Conservation (phyloP, 2,888 invertebrate species). For the Phlogophora meticulosa region DNA sequence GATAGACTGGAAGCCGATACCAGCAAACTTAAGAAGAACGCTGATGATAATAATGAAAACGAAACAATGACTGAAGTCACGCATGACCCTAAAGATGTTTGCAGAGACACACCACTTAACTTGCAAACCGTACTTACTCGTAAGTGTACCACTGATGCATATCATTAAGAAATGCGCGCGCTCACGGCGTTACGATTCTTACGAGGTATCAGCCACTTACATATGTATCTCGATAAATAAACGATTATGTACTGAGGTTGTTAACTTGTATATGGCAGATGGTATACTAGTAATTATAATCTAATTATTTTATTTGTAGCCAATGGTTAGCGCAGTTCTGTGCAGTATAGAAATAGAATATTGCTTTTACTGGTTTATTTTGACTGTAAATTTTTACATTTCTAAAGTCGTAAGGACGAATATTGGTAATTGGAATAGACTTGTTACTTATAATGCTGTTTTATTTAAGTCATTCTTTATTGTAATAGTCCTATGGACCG, state of each 20-base stretch:
- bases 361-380: background rate
- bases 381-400: background rate
- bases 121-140: conserved; percentile 50
- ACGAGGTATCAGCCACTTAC: conserved; percentile 51
- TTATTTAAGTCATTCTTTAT: background rate
- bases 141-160: conserved; percentile 52
- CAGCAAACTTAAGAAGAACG: background rate
- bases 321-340: too few relatives aligned
- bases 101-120: conserved; percentile 22
- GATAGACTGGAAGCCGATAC: background rate
- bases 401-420: background rate
- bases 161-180: conserved; percentile 52
- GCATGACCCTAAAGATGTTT: background rate
- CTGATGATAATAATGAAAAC: background rate
- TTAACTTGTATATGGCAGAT: conserved; percentile 24
- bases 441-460: background rate
- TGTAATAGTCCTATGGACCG: too few relatives aligned
- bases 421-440: background rate
- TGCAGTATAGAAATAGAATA: background rate
- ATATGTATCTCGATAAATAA: conserved; percentile 59
- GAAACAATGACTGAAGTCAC: background rate
- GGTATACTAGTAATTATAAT: conserved; percentile 27
- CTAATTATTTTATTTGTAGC: conserved; percentile 49
- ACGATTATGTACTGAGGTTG: conserved; percentile 49
- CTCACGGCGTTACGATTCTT: conserved; percentile 27